A percentile compares a stretch with the other conserved stretches of the same genome.
These are phyloP conservation scores for Coccyzus lansbergi DNA, from an alignment of 2,797 vertebrate species.

Conservation along the genomic window DNA sequence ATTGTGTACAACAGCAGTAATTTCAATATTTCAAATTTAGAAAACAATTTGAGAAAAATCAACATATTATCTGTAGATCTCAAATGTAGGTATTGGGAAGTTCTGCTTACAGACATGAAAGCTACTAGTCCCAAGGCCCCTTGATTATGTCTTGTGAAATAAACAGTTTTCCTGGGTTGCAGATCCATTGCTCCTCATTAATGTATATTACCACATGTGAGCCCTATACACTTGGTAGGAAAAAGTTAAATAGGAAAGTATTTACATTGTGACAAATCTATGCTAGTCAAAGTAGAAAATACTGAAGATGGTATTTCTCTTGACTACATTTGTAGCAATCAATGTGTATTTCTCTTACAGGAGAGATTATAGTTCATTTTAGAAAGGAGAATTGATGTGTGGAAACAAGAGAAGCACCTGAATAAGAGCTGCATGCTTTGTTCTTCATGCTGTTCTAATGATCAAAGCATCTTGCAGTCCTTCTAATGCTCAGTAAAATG, in stretches of 20 bases:
- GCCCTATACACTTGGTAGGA: neutral
- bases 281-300: neutral
- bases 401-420: neutral
- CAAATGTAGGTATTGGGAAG: neutral
- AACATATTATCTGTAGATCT: neutral
- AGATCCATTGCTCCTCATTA: neutral
- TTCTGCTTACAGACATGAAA: neutral
- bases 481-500: neutral
- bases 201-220: neutral
- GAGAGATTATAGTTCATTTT: neutral
- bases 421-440: neutral
- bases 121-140: neutral
- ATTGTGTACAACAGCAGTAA: neutral
- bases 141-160: neutral
- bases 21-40: neutral
- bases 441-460: neutral
- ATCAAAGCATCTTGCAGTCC: neutral
- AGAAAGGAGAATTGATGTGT: neutral
- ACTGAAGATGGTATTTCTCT: neutral
- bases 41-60: neutral
- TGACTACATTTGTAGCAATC: neutral
- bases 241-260: neutral
- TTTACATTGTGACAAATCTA: neutral
- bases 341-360: neutral
- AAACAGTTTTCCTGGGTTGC: neutral